Evolutionary conservation across 2,797 vertebrate species (phyloP), one percentile per base, ranked within the genome.

Genomic region (Manis javanica): DNA sequence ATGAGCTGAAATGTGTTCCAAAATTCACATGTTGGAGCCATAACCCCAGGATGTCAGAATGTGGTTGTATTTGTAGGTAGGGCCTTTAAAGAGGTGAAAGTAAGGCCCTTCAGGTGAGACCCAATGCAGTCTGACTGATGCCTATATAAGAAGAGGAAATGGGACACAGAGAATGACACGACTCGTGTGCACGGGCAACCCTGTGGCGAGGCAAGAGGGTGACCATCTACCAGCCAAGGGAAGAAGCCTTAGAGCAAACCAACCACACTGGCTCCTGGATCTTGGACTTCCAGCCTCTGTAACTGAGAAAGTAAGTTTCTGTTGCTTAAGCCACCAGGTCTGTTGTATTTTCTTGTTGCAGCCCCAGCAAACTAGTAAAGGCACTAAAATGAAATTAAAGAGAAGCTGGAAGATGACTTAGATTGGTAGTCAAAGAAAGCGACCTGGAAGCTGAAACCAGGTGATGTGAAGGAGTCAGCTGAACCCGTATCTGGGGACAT

Each of bases 371-470:
- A 86, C 34, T 77, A 68, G 91, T 42, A 23, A 7, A 82, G 53
- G 6, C 82, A 31, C 31, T 42, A 92, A 87, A 46, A 78, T 83
- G 5, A 82, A 94, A 95, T 81, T 74, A 83, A 89, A 63, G 46
- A 87, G 12, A 68, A 64, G 66, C 55, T 49, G 53, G n/a, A 64
- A 95, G 46, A 42, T 53, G 82, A 19, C 61, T 71, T 88, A 78
- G 29, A 71, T 63, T 26, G 21, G 19, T 74, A 29, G 7, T 75
- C 63, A 75, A 87, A 81, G 59, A 95, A 78, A n/a, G 24, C 34
- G 83, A 13, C 34, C 74, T 94, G 89, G 78, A 24, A 88, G 34
- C 46, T 83, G 31, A 93, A 90, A 88, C 18, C 23, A 53, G 72
- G 53, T 49, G 37, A 78, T 59, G 12, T 26, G 64, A 92, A 87